Base-by-base conservation (phyloP, 2,888 invertebrate genomes). In the Theretra japonica region DNA sequence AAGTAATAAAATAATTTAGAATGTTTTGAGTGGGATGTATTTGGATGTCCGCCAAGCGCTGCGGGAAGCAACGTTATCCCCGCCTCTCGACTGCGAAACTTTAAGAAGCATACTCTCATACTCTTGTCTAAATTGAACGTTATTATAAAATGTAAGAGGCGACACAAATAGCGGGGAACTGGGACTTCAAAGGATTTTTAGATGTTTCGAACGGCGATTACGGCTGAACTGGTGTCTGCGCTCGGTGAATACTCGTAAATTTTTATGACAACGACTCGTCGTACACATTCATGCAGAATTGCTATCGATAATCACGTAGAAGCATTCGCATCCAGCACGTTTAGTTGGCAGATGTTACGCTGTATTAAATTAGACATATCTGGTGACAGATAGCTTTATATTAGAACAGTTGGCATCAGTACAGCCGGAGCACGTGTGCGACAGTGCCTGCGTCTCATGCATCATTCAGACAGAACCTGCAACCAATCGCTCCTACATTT, bases 1-100 rank as follows among this genome's bases (percentile, higher is more conserved):
- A 84, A 87, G 88, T 85, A 82, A 88, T 90, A 89, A 87, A 88
- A 88, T 90, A 89, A 90, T 90, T 89, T 86, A 84, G 83, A 86
- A 81, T 79, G 79, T 82, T 83, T 82, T 82, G 84, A 85, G 86
- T 83, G 76, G 79, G 74, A 80, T 79, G 81, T 81, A 79, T 73
- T 80, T 90, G 90, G 90, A 86, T 71, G 73, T 72, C 73, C 77
- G 90, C 90, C 90, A 90, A 83, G 76, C 81, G 82, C 82, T 78
- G 80, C 83, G 79, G 86, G 83, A 80, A 83, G 83, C 83, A 79
- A 83, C 83, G 79, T 84, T 86, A 86, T 86, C 86, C 86, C 76
- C 80, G 82, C 77, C 77, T 80, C 77, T 76, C 80, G 81, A 80
- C 76, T 73, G 74, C 81, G 79, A 83, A 88, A 89, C 82, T 88